These are phyloP conservation scores for Cyclopterus lumpus DNA, from an alignment of 2,797 vertebrate species.

Conservation along the genomic window DNA sequence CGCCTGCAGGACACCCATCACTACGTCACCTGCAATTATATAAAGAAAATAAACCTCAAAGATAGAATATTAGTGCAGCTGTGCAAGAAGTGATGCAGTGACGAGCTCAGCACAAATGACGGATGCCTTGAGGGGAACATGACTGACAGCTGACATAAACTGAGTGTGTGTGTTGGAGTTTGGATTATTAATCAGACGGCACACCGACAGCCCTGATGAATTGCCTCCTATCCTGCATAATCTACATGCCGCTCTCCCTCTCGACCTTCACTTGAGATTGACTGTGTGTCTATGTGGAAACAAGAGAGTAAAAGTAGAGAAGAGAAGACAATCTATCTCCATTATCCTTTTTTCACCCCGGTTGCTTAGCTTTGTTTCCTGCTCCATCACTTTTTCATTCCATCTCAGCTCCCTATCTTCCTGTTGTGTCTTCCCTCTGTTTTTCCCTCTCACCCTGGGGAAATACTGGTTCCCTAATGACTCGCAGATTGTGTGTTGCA, in stretches of 20 bases:
- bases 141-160: slow-evolving; percentile 74
- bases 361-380: slow-evolving; percentile 59
- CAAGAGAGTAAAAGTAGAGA: slow-evolving; percentile 35
- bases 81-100: slow-evolving; percentile 9
- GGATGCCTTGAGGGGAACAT: slow-evolving; percentile 47
- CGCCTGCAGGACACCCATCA: background rate
- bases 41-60: background rate
- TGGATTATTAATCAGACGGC: slow-evolving; percentile 66
- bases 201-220: slow-evolving; percentile 59
- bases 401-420: slow-evolving; percentile 43
- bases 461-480: slow-evolving; percentile 59
- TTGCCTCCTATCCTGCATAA: slow-evolving; percentile 53
- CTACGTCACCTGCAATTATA: slow-evolving; percentile 11
- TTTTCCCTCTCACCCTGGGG: slow-evolving; percentile 42
- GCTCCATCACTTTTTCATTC: slow-evolving; percentile 52
- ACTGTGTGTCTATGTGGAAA: slow-evolving; percentile 21
- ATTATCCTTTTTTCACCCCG: slow-evolving; percentile 48
- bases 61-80: slow-evolving; percentile 15
- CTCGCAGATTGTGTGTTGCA: slow-evolving; percentile 30
- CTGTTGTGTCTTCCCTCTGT: slow-evolving; percentile 41
- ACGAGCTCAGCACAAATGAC: slow-evolving; percentile 47
- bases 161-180: slow-evolving; percentile 44
- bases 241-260: slow-evolving; percentile 42
- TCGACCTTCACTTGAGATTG: slow-evolving; percentile 55
- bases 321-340: slow-evolving; percentile 56